These are phyloP conservation scores for Asbolus verrucosus DNA, from an alignment of 1,140 invertebrate species.

Conservation along the genomic window DNA sequence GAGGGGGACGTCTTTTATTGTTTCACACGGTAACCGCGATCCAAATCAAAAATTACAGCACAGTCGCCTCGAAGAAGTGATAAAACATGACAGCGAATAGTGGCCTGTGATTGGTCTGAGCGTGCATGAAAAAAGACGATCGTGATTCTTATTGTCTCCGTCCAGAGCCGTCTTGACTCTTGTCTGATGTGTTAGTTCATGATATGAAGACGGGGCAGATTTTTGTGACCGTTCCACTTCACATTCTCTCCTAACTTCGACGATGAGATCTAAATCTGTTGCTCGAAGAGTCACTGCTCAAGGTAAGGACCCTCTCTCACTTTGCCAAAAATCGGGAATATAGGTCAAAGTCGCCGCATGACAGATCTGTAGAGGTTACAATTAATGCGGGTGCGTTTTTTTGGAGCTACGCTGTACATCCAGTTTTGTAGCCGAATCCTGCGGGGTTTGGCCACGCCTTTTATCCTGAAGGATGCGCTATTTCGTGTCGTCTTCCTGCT, in stretches of 20 bases:
- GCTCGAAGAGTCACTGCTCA: constrained; percentile 68
- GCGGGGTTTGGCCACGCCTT: neutral
- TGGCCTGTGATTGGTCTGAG: constrained; percentile 59
- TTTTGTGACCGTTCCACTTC: neutral
- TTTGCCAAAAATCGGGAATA: too few species aligned
- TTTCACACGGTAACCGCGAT: constrained; percentile 48
- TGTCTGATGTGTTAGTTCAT: constrained; percentile 27
- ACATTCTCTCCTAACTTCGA: too few species aligned
- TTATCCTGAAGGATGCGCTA: constrained; percentile 16
- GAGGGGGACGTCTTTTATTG: constrained; percentile 47
- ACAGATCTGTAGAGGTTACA: too few species aligned
- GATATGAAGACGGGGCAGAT: constrained; percentile 29
- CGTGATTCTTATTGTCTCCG: constrained; percentile 58
- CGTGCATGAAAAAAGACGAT: constrained; percentile 43
- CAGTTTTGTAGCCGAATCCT: too few species aligned
- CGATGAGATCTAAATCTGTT: constrained; percentile 70
- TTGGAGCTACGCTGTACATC: too few species aligned
- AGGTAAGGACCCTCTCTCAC: constrained; percentile 62
- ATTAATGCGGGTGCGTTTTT: too few species aligned
- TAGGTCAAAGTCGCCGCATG: too few species aligned
- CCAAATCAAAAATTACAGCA: constrained; percentile 60
- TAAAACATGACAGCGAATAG: constrained; percentile 64
- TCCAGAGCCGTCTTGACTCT: constrained; percentile 31
- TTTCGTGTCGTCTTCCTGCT: neutral
- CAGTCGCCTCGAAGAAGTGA: constrained; percentile 62